Conservation (phyloP, 2,888 invertebrate species). For the Drosophila borborema region DNA sequence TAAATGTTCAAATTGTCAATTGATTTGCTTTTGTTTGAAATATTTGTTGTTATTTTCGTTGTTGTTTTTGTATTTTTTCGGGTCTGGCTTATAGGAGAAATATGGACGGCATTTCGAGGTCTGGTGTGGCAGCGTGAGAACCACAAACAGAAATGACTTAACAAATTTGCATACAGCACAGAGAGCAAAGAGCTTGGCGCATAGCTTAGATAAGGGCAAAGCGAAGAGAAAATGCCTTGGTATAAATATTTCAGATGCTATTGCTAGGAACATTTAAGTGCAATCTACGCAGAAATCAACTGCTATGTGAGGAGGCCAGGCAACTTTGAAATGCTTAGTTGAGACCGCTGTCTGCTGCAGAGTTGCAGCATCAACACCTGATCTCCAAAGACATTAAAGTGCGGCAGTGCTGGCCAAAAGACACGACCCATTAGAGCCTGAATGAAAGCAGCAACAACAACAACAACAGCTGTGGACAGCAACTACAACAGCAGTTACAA, state of each 20-base stretch:
- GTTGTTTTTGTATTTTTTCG: not conserved
- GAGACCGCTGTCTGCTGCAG: slow-evolving; percentile 47
- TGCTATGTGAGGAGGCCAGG: slow-evolving; percentile 49
- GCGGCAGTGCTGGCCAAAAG: slow-evolving; percentile 61
- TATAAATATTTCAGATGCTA: slow-evolving; percentile 75
- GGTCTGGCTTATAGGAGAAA: slow-evolving; percentile 34
- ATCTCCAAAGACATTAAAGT: slow-evolving; percentile 80
- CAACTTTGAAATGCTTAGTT: slow-evolving; percentile 51
- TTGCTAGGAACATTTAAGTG: slow-evolving; percentile 72
- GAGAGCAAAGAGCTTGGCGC: slow-evolving; percentile 40
- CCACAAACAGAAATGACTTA: slow-evolving; percentile 79
- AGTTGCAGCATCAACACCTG: slow-evolving; percentile 84
- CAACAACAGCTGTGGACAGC: slow-evolving; percentile 2
- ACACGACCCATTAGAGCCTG: slow-evolving; percentile 66
- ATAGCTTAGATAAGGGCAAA: slow-evolving; percentile 75
- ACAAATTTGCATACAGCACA: slow-evolving; percentile 72
- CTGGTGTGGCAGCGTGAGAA: slow-evolving; percentile 76
- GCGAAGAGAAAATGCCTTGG: slow-evolving; percentile 68
- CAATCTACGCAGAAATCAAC: slow-evolving; percentile 75
- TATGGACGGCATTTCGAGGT: slow-evolving; percentile 42
- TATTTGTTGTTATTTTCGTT: slow-evolving; percentile 24
- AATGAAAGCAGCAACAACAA: slow-evolving; percentile 37
- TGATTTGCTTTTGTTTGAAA: slow-evolving; percentile 53
- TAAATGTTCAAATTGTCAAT: slow-evolving; percentile 73
- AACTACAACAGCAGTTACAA: slow-evolving; percentile 29